phyloP scores from a whole-genome alignment of 23 tunicate species.

The Halocynthia roretzi region DNA sequence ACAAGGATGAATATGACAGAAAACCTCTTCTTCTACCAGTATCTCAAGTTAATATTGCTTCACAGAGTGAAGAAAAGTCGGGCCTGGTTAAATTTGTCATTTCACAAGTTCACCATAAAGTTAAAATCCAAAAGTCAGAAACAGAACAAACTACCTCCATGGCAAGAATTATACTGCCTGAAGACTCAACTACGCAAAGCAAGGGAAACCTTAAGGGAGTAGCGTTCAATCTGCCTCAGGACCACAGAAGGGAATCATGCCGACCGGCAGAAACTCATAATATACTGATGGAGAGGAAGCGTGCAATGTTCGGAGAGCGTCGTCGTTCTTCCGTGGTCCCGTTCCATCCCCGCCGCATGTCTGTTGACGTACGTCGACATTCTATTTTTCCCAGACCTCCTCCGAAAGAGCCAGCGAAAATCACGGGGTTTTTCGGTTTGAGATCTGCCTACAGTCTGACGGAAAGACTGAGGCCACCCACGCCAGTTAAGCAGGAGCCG shows the following conservation, averaged over 20 bases:
- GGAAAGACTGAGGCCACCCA: slow-evolving; percentile 1
- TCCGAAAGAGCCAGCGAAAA: slow-evolving; percentile 13
- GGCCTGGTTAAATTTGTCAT: background rate
- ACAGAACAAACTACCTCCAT: background rate
- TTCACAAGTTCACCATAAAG: background rate
- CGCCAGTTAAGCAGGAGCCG: slow-evolving; percentile 14
- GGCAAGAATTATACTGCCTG: too few relatives aligned
- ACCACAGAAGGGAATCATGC: background rate
- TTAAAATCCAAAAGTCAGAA: background rate
- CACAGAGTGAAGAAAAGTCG: background rate
- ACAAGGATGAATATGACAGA: background rate
- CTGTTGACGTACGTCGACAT: slow-evolving; percentile 30
- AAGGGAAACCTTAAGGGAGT: background rate
- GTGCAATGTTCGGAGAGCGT: slow-evolving; percentile 30
- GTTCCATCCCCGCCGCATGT: background rate
- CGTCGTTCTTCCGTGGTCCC: slow-evolving; percentile 32
- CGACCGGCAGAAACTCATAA: background rate
- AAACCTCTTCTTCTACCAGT: background rate
- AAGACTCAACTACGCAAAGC: background rate
- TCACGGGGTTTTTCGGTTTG: slow-evolving; percentile 21
- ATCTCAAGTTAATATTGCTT: too few relatives aligned
- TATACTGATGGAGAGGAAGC: slow-evolving; percentile 22
- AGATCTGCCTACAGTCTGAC: slow-evolving; percentile 1
- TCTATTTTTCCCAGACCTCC: slow-evolving; percentile 21
- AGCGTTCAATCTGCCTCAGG: background rate